Conservation (phyloP, 2,888 invertebrate species). For the Melanophora roralis region DNA sequence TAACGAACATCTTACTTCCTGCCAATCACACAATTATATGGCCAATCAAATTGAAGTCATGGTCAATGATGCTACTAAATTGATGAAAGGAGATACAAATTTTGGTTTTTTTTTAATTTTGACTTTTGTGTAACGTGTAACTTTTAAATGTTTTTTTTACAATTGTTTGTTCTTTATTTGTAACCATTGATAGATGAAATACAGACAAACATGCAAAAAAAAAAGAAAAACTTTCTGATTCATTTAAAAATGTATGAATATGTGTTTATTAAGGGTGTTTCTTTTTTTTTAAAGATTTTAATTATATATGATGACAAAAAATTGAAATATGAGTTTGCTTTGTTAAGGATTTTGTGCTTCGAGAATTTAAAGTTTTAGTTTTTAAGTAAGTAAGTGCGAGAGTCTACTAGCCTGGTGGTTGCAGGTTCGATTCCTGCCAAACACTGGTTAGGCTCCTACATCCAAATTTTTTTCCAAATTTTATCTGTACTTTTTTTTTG, state of each 20-base stretch:
- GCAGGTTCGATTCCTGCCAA: no score
- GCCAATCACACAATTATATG: constrained; percentile 54
- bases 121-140: neutral
- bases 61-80: constrained; percentile 39
- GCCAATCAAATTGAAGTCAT: constrained; percentile 56
- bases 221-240: neutral
- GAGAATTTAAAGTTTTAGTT: no score
- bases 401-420: no score
- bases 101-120: constrained; percentile 24
- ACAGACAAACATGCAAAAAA: neutral
- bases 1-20: constrained; percentile 53
- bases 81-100: constrained; percentile 37
- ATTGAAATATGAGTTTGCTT: no score
- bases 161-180: constrained; percentile 12
- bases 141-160: neutral
- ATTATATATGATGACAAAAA: no score
- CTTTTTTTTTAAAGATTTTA: no score
- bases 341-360: no score
- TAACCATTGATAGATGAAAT: constrained; percentile 10
- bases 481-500: no score
- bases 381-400: no score
- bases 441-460: no score
- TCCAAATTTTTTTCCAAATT: no score
- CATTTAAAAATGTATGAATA: neutral
- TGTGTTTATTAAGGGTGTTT: no score